phyloP scores from a whole-genome alignment of 1,140 invertebrate species.

The Zophobas morio region DNA sequence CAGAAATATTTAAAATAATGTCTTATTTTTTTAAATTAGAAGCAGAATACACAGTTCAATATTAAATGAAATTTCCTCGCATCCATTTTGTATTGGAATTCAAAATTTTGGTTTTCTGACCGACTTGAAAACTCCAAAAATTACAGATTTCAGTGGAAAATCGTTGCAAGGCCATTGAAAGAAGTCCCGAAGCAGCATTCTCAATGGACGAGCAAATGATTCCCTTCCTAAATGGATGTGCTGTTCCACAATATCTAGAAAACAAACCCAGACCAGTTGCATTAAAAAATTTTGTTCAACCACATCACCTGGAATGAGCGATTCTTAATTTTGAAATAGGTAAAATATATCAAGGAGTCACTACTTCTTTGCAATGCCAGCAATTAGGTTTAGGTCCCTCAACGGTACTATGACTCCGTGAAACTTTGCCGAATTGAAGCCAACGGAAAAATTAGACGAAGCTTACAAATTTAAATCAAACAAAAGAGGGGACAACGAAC shows the following conservation, averaged over 20 bases:
- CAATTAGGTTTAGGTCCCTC: slow-evolving; percentile 49
- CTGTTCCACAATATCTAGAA: slow-evolving; percentile 50
- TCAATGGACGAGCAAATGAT: slow-evolving; percentile 60
- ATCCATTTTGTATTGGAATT: slow-evolving; percentile 47
- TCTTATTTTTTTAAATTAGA: background rate
- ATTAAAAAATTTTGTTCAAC: slow-evolving; percentile 58
- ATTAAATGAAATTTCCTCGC: slow-evolving; percentile 20
- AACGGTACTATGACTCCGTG: slow-evolving; percentile 50
- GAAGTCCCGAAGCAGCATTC: background rate
- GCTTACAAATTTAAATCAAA: slow-evolving; percentile 35
- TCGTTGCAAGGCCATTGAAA: slow-evolving; percentile 13
- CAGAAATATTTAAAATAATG: background rate
- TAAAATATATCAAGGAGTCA: slow-evolving; percentile 49
- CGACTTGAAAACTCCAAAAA: slow-evolving; percentile 43
- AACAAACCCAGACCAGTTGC: slow-evolving; percentile 57
- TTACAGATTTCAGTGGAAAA: slow-evolving; percentile 2
- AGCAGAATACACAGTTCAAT: background rate
- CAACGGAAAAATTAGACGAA: slow-evolving; percentile 48
- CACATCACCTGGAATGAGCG: slow-evolving; percentile 44
- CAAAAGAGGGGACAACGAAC: slow-evolving; percentile 31
- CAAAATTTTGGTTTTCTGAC: slow-evolving; percentile 38
- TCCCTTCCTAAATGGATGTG: slow-evolving; percentile 52
- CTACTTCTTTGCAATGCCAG: slow-evolving; percentile 41
- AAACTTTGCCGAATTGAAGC: slow-evolving; percentile 53
- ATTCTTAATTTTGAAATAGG: slow-evolving; percentile 56